Conservation (phyloP, 2,113 vertebrate genomes). For the Hipposideros armiger region DNA sequence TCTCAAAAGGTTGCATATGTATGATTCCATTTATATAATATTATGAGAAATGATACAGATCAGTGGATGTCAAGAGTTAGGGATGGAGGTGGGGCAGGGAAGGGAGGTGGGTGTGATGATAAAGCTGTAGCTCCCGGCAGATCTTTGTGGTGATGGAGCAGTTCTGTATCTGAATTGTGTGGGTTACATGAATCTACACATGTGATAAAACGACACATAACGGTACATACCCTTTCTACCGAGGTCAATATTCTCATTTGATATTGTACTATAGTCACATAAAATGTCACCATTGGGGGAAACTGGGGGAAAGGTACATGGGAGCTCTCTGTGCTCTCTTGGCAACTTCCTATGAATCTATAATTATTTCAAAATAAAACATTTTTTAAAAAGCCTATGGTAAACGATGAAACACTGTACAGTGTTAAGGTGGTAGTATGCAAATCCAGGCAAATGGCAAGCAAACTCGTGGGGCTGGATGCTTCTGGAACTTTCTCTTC, state of each 20-base stretch:
- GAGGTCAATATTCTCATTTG: not conserved
- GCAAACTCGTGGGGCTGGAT: not conserved
- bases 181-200: not conserved
- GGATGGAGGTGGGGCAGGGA: not conserved
- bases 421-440: not conserved
- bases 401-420: not conserved
- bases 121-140: not conserved
- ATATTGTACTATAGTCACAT: not conserved
- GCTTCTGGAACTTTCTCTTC: not conserved
- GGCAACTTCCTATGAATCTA: not conserved
- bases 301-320: not conserved
- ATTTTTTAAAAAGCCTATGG: not conserved
- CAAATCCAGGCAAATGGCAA: conserved; percentile 10
- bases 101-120: not conserved
- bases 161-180: not conserved
- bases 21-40: not conserved
- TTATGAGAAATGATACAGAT: not conserved
- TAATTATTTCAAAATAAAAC: not conserved
- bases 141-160: too few species aligned
- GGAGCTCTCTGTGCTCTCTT: not conserved
- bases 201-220: not conserved
- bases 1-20: not conserved
- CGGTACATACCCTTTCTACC: not conserved
- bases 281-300: not conserved
- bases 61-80: not conserved